Base-by-base conservation (phyloP, 2,113 vertebrate species). In the Gobiocypris rarus region DNA sequence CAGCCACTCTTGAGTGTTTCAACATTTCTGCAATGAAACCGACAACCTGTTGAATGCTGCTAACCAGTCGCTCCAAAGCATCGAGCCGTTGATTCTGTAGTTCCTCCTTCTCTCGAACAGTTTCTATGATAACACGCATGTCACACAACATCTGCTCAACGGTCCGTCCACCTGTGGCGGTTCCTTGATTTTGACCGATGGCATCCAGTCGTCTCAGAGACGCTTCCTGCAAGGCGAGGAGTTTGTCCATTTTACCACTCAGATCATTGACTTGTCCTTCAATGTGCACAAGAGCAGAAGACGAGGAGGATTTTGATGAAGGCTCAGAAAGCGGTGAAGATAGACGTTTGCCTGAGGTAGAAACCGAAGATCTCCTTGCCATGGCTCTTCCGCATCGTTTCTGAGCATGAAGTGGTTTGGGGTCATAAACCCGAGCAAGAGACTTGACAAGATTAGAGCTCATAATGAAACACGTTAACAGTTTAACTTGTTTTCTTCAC, bases 381-480 rank as follows among this genome's bases (percentile, higher is more conserved):
- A 4, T 50, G 5, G 43, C 56, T 78, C 61, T 83, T 65, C 54
- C 81, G 73, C 26, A 86, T 24, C 92, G 90, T 84, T 93, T 91
- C 75, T 93, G 94, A 82, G 81, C 93, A 11, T 93, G 94, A 71
- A 96, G 93, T 86, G 92, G 85, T 0, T 95, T 95, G 24, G 91
- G 93, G 88, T 96, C 92, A 0, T 95, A 95, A 73, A 94, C 93
- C 90, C 95, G 96, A 89, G 95, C 95, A 84, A 96, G 88, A 86
- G 93, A 95, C 90, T 94, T 96, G 78, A 96, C 95, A 65, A 96
- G 75, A 83, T 92, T 93, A 1, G 87, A 93, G 84, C 82, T 94
- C 92, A 94, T 93, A 89, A 9, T 84, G 17, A 80, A 52, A 26
- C n/a, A 15, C 14, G 26, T 43, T 31, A 28, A 28, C 14, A 81